Percentiles rank a stretch among this genome's conserved stretches.
These are phyloP conservation scores for Pelodiscus sinensis DNA, from an alignment of 2,113 vertebrate species.

Conservation along the genomic window DNA sequence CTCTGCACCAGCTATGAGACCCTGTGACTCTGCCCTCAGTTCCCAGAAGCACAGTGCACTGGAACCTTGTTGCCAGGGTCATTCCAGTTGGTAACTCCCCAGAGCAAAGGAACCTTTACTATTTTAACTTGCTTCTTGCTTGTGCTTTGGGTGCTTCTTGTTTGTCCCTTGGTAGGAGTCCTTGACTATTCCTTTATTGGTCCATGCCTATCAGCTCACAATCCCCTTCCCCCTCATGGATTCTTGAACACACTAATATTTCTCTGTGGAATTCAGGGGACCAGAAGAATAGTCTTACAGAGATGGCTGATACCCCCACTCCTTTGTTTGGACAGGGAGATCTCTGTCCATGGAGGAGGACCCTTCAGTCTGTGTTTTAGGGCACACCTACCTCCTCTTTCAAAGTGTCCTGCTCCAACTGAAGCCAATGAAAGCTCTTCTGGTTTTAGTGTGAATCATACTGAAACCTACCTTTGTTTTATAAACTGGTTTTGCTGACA, in stretches of 20 bases:
- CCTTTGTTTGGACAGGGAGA: neutral
- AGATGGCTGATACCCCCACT: neutral
- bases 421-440: neutral
- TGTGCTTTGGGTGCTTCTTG: neutral
- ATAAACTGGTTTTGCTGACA: neutral
- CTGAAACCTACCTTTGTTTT: neutral
- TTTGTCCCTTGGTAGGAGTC: neutral
- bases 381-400: neutral
- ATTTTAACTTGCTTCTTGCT: neutral
- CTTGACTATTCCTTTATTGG: neutral
- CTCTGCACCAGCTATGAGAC: neutral
- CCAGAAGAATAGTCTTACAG: neutral
- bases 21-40: rapidly evolving
- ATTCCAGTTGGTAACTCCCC: neutral
- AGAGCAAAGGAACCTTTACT: neutral
- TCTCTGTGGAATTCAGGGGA: neutral
- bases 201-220: neutral
- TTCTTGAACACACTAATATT: neutral
- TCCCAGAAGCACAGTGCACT: neutral
- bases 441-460: neutral
- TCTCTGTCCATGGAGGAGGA: neutral
- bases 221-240: neutral
- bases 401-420: neutral
- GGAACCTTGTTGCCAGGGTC: neutral
- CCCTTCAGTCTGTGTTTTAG: neutral